Evolutionary conservation across 2,797 vertebrate species (phyloP), one percentile per base, ranked within the genome.

Genomic region (Oryzias dopingdopingensis): DNA sequence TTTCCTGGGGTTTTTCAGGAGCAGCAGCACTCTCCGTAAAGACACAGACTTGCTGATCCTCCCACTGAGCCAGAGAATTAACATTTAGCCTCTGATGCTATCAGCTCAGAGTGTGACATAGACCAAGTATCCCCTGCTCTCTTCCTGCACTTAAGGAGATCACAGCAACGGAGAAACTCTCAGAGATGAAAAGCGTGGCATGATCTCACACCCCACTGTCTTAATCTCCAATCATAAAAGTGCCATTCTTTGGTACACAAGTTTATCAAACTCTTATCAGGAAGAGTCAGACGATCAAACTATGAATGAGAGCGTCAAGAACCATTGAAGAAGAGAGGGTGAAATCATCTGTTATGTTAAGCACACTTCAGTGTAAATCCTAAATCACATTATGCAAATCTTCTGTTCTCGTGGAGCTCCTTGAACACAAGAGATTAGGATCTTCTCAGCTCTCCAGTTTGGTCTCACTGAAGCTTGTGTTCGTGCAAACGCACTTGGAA

Each of bases 381-480:
- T 63, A 85, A 80, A 88, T 82, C 84, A 73, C 74, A 87, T 86
- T 87, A 90, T 90, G 87, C 72, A 83, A 88, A 90, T 88, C 73
- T 75, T 52, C 61, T 51, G 65, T 72, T 87, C 70, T 72, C 50
- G 65, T 75, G 66, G 63, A 81, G 58, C 59, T 56, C 70, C 81
- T 82, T 70, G 71, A 89, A 84, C 80, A 52, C 72, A 56, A 14
- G 1, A 74, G 80, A 86, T 89, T 76, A 70, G 32, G 53, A 86
- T 85, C 77, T 63, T 14, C 62, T 67, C 59, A 56, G 23, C 50
- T 57, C 24, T 53, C 3, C 42, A 53, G 26, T 60, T 63, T 18
- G 48, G 46, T 24, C 51, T 51, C 44, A 48, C 37, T 2, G 7
- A 47, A 43, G 51, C 37, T 23, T 45, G 40, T 52, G 53, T 68